Evolutionary conservation across 1,140 invertebrate genomes (phyloP).

Genomic region (Galleria mellonella): DNA sequence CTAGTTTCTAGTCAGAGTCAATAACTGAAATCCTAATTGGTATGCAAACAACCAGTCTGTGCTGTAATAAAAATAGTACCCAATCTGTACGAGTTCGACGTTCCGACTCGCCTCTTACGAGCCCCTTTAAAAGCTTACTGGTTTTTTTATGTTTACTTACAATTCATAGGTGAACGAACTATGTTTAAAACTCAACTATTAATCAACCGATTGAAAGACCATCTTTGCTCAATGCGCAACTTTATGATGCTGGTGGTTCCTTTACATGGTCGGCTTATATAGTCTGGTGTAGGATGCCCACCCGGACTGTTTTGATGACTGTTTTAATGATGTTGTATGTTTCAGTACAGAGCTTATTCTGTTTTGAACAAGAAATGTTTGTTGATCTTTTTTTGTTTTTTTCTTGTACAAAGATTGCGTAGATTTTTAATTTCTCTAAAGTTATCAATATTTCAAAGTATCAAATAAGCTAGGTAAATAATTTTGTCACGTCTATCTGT

Average conservation of each 20-base stretch:
- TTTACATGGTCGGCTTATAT: slow-evolving; percentile 14
- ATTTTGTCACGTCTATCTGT: too few relatives aligned
- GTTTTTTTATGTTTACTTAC: slow-evolving; percentile 13
- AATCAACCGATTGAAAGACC: slow-evolving; percentile 9
- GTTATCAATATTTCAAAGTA: too few relatives aligned
- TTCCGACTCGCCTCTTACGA: neutral
- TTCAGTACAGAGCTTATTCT: slow-evolving; percentile 11
- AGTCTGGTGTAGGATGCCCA: slow-evolving; percentile 12
- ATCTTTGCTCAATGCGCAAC: slow-evolving; percentile 7
- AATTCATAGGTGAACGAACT: slow-evolving; percentile 25
- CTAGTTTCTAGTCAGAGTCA: neutral
- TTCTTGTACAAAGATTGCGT: too few relatives aligned
- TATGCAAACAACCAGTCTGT: neutral
- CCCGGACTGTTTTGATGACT: slow-evolving; percentile 16
- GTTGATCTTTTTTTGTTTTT: too few relatives aligned
- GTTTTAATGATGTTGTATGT: slow-evolving; percentile 16
- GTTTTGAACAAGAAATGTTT: slow-evolving; percentile 7
- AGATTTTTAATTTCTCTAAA: too few relatives aligned
- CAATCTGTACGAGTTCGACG: neutral
- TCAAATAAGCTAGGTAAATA: too few relatives aligned
- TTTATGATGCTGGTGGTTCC: slow-evolving; percentile 3
- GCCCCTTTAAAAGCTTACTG: neutral
- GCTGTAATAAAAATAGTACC: neutral
- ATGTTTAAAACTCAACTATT: slow-evolving; percentile 17
- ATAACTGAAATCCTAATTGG: neutral